Base-by-base conservation (phyloP, 2,113 vertebrate species). In the Elaphurus davidianus region DNA sequence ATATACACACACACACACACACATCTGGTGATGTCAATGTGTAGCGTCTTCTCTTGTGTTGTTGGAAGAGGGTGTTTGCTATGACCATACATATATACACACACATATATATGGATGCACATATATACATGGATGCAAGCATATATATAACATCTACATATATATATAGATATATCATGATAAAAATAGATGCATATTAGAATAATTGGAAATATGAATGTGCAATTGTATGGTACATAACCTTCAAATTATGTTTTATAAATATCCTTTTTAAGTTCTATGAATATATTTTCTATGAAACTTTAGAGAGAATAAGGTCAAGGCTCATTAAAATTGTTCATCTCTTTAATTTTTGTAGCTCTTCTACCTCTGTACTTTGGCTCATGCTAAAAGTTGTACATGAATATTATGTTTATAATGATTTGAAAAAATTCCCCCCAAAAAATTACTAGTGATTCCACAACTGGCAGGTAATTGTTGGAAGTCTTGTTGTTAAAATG, bases 1-100 rank as follows among this genome's bases (percentile, higher is more conserved):
- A 25, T 27, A 33, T 4, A 57, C 6, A 27, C 2, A 74, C 1
- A 74, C 0, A 74, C 23, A 76, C 5, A 74, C 0, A 21, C 0
- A 33, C 12, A 50, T 14, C 47, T 50, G 47, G 47, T 50, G 47
- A 50, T 50, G 47, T 50, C 47, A 50, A 50, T 13, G 47, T 50
- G 47, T 50, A 50, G 47, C 47, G 0, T 50, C 47, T 50, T 50
- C 47, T 50, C 47, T 50, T 50, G 47, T 13, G 12, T 50, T 50
- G 47, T 50, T 50, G 47, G 47, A 50, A 50, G 47, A 50, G 47
- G 47, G 47, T 50, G 47, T 50, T 50, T 50, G 47, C 47, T 50
- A 50, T 50, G 47, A 14, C 47, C 47, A n/a, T 4, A 59, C 3
- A 17, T 5, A 74, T 0, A 76, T 0, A 76, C 11, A 76, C 11